A percentile compares a stretch with the other conserved stretches of the same genome.
Evolutionary conservation across 2,888 invertebrate species (phyloP).

Genomic region (Folsomia candida): DNA sequence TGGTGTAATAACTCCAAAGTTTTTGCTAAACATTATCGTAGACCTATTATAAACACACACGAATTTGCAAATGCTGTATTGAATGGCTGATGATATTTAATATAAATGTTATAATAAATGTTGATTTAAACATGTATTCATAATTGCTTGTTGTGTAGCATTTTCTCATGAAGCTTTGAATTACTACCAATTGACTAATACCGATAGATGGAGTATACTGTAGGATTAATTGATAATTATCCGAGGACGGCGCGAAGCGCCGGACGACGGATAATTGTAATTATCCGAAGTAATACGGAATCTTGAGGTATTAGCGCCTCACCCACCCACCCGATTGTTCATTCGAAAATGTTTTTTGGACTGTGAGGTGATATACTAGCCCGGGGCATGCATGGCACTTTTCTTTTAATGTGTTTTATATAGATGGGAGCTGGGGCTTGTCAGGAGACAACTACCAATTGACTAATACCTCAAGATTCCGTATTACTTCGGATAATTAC

Average conservation of each 20-base stretch:
- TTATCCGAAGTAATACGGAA: neutral
- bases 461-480: neutral
- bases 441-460: neutral
- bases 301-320: neutral
- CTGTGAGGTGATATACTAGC: neutral
- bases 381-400: neutral
- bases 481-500: neutral
- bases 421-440: neutral
- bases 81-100: neutral
- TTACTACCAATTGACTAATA: neutral
- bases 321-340: neutral
- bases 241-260: neutral
- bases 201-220: neutral
- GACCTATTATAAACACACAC: constrained; percentile 1
- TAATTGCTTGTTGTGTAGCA: neutral
- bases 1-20: constrained; percentile 7
- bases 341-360: neutral
- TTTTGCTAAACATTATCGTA: constrained; percentile 22
- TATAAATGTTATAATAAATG: neutral
- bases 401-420: neutral
- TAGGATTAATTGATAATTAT: neutral
- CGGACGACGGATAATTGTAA: neutral
- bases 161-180: neutral
- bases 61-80: neutral
- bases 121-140: neutral